A percentile compares a stretch with the other conserved stretches of the same genome.
phyloP scores from a whole-genome alignment of 1,140 invertebrate genomes.

The Onthophagus taurus region DNA sequence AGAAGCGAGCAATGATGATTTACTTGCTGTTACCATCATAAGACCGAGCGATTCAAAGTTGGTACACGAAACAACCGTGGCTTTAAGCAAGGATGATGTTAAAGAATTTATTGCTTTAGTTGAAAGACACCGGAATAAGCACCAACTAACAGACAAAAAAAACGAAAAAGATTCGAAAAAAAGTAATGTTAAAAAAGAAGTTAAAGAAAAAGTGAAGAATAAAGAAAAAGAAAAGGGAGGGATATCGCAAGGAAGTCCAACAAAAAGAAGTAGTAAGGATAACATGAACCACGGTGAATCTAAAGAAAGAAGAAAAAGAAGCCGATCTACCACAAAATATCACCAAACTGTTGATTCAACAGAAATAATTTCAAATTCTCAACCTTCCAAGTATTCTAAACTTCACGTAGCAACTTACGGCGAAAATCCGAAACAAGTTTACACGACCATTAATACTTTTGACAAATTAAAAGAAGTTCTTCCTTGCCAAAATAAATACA shows the following conservation, averaged over 20 bases:
- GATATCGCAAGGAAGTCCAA: too few relatives aligned
- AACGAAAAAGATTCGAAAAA: neutral
- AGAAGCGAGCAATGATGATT: conserved; percentile 1
- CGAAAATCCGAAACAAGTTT: conserved; percentile 15
- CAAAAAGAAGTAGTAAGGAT: too few relatives aligned
- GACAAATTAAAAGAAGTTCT: conserved; percentile 13
- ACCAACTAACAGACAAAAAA: too few relatives aligned
- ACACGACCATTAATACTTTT: conserved; percentile 17
- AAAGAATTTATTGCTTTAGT: conserved; percentile 10
- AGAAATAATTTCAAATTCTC: too few relatives aligned
- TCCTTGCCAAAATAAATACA: conserved; percentile 11
- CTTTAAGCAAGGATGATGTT: conserved; percentile 10
- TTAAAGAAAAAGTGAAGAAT: too few relatives aligned
- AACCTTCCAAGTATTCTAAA: too few relatives aligned
- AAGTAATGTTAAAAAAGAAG: too few relatives aligned
- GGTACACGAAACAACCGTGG: conserved; percentile 11
- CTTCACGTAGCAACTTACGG: too few relatives aligned
- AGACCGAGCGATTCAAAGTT: conserved; percentile 10
- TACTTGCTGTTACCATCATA: conserved; percentile 18
- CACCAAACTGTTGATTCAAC: too few relatives aligned
- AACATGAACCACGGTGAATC: too few relatives aligned
- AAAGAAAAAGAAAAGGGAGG: neutral
- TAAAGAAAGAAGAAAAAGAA: neutral
- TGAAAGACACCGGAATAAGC: conserved; percentile 1
- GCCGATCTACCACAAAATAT: too few relatives aligned